Evolutionary conservation across 2,888 invertebrate species (phyloP).

Genomic region (Rhopalosiphum nymphaeae): DNA sequence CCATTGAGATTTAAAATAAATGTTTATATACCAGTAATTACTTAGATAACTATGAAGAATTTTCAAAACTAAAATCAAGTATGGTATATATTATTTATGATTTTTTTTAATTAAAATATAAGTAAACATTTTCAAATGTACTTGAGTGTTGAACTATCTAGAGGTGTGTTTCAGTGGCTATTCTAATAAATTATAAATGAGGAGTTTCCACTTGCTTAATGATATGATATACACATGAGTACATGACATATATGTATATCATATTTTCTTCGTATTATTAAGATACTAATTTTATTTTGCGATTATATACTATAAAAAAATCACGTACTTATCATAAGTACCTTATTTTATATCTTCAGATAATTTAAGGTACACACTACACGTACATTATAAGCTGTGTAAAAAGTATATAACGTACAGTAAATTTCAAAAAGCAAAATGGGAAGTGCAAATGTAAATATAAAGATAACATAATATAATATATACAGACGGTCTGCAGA

Average conservation of each 20-base stretch:
- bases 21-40: background rate
- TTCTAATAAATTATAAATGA: constrained; percentile 32
- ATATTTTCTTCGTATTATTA: background rate
- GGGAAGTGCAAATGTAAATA: background rate
- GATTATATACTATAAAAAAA: constrained; percentile 17
- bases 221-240: background rate
- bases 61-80: background rate
- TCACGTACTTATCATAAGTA: constrained; percentile 44
- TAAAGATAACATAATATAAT: background rate
- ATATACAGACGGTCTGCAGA: background rate
- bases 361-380: background rate
- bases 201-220: background rate
- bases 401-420: background rate
- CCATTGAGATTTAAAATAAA: background rate
- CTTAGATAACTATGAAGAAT: background rate
- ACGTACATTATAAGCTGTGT: background rate
- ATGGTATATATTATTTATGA: background rate
- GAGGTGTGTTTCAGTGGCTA: background rate
- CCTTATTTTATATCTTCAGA: constrained; percentile 14
- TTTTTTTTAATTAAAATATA: constrained; percentile 15
- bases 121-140: constrained; percentile 27
- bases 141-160: background rate
- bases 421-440: background rate
- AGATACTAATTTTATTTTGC: constrained; percentile 18
- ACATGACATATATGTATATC: background rate